Base-by-base conservation (phyloP, 23 tunicate genomes). In the Ciona savignyi region DNA sequence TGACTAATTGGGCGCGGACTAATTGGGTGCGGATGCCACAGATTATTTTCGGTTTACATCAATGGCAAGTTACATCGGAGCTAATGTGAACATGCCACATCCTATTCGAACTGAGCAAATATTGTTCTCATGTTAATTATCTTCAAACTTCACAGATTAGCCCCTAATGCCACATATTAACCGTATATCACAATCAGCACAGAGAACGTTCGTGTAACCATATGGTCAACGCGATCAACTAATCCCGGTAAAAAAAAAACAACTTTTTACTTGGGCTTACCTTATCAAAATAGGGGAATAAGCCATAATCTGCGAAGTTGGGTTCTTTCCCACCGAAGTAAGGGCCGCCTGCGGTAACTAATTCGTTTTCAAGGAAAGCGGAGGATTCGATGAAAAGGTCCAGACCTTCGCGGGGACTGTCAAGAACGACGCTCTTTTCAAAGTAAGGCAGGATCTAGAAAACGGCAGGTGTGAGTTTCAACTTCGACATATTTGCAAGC, bases 371-470 rank as follows among this genome's bases (percentile, higher is more conserved):
- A 34, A 89, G 68, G 26, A 77, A 81, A 29, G 96, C 68, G 11
- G 83, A 62, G 20, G 89, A 71, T 79, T 89, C 96, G 51, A 89
- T 73, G 2, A 89, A 89, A 0, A 89, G 64, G 34, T 89, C 96
- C 29, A 83, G 35, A 24, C 96, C 96, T 70, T 89, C 96, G 20
- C 96, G 72, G 6, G 96, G 96, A 60, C 82, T 89, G 19, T 74
- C 35, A 22, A 81, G 70, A 24, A 89, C 32, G 31, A 89, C 78
- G 21, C 88, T 32, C 51, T 77, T 80, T 34, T 83, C 85, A 64
- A 89, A 89, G 66, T 68, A 78, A 27, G 96, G 96, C 20, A 84
- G 60, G 65, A 89, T 79, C 96, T 89, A n/a, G n/a, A n/a, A n/a
- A n/a, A 70, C 22, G 20, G 20, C 61, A 20, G 20, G 20, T 49